These are phyloP conservation scores for Zaprionus vittiger DNA, from an alignment of 1,140 invertebrate species.

Conservation along the genomic window DNA sequence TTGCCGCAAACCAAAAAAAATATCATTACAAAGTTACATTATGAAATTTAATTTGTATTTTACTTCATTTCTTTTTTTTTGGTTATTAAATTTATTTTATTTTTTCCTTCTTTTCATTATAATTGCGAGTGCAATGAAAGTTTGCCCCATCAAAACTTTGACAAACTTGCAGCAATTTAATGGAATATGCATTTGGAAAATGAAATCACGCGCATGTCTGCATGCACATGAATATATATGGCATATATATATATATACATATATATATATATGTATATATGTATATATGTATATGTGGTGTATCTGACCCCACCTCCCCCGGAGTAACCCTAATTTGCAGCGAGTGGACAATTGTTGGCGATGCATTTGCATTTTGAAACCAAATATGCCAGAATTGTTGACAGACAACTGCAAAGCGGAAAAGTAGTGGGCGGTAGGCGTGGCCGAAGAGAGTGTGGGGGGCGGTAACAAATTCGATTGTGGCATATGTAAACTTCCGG, in stretches of 20 bases:
- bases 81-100: not conserved
- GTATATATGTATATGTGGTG: not conserved
- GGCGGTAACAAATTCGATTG: slow-evolving; percentile 17
- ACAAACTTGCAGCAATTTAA: slow-evolving; percentile 29
- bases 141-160: slow-evolving; percentile 8
- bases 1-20: not conserved
- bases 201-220: slow-evolving; percentile 17
- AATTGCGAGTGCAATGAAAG: slow-evolving; percentile 6
- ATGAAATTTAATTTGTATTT: slow-evolving; percentile 7
- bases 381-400: slow-evolving; percentile 35
- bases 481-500: slow-evolving; percentile 39
- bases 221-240: slow-evolving; percentile 5
- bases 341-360: slow-evolving; percentile 15
- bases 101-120: not conserved
- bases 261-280: not conserved
- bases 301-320: not conserved
- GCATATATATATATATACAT: not conserved
- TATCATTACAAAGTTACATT: not conserved
- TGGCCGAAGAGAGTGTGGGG: not conserved
- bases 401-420: slow-evolving; percentile 10
- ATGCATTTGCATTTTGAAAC: slow-evolving; percentile 26
- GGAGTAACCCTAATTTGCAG: slow-evolving; percentile 1
- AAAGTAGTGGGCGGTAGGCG: not conserved
- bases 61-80: not conserved
- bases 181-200: slow-evolving; percentile 30